Base-by-base conservation (phyloP, 2,888 invertebrate genomes). In the Eupithecia subfuscata region DNA sequence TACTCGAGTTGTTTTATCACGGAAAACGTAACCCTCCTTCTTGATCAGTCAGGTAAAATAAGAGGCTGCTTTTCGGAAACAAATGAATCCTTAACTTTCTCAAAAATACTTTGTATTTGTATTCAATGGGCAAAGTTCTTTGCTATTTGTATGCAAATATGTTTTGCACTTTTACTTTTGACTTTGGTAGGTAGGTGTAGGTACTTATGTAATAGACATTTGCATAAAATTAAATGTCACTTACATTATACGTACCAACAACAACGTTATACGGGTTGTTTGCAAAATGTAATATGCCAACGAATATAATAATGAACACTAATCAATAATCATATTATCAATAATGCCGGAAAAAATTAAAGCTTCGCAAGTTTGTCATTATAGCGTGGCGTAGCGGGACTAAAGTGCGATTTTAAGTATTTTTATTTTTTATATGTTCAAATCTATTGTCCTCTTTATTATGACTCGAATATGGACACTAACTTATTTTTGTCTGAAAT, bases 51-150 rank as follows among this genome's bases (percentile, higher is more conserved):
- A 6, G 18, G 48, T 48, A n/a, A 52, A n/a, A n/a, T 9, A 18
- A 8, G n/a, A 52, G 9, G 9, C 52, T n/a, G 52, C 9, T n/a
- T 52, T n/a, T n/a, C 11, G 52, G 18, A 22, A n/a, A 56, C 30
- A 69, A 69, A 34, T 12, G 14, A 34, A n/a, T 34, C 37, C 11
- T 70, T 70, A 30, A 71, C 63, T 71, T 64, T 71, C 63, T 63
- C 71, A 30, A n/a, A 40, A 67, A 37, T 40, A 14, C 25, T 60
- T 67, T n/a, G n/a, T 1, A 11, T 40, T 67, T 37, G 67, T 67
- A 40, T 67, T 67, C 67, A n/a, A 22, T 7, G 12, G 11, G 40
- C 37, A n/a, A 37, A 67, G n/a, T 40, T 67, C 30, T 34, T 34
- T 34, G 22, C 40, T 67, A 22, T 67, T 40, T 71, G 63, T 45